phyloP scores from a whole-genome alignment of 2,113 vertebrate species.

The Laticauda laticaudata region DNA sequence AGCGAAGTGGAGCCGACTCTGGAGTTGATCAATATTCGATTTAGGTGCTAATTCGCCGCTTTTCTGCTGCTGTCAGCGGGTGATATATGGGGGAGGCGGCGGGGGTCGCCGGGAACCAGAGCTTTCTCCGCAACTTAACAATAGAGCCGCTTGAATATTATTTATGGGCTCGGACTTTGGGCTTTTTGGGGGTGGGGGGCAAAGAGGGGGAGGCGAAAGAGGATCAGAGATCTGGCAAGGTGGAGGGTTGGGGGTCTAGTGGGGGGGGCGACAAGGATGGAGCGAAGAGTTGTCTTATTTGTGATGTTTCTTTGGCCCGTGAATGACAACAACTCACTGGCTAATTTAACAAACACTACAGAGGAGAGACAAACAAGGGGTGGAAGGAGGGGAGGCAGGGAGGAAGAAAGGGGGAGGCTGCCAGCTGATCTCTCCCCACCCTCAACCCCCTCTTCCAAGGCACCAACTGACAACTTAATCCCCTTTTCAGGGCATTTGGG shows the following conservation, averaged over 20 bases:
- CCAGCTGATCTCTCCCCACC: neutral
- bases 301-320: constrained; percentile 63
- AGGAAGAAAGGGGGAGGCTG: neutral
- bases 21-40: constrained; percentile 98
- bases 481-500: neutral
- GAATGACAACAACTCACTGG: constrained; percentile 80
- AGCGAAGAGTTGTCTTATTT: neutral
- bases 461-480: constrained; percentile 7
- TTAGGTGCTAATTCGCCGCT: constrained; percentile 99
- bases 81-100: constrained; percentile 88
- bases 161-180: constrained; percentile 82
- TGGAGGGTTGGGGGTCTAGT: constrained; percentile 56
- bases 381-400: too few species aligned
- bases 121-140: constrained; percentile 69
- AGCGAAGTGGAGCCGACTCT: constrained; percentile 68
- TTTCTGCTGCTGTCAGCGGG: constrained; percentile 97
- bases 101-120: constrained; percentile 30
- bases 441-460: too few species aligned
- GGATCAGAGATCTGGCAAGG: constrained; percentile 49
- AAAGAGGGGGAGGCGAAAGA: constrained; percentile 29
- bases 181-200: constrained; percentile 63
- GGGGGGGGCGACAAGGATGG: constrained; percentile 72
- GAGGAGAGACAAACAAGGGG: neutral
- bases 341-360: constrained; percentile 56
- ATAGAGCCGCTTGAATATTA: constrained; percentile 88